Evolutionary conservation across 2,113 vertebrate species (phyloP).

Genomic region (Prionailurus bengalensis): DNA sequence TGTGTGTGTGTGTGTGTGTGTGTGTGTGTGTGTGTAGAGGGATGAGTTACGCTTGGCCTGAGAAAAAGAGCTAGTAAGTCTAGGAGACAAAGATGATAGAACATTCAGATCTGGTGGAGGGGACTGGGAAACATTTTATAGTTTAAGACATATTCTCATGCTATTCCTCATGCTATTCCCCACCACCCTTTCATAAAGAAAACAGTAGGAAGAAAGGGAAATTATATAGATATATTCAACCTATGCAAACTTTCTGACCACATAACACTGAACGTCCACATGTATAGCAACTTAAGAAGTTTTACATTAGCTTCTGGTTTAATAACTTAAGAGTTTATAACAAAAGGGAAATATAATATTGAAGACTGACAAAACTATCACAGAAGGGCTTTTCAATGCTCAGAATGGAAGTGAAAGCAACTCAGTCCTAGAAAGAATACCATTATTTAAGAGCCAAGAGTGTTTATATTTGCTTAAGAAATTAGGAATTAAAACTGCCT

Average conservation of each 20-base stretch:
- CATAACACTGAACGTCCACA: background rate
- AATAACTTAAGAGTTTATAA: background rate
- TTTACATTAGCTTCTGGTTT: background rate
- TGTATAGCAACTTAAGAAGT: background rate
- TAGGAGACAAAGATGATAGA: background rate
- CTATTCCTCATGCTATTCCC: background rate
- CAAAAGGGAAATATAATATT: background rate
- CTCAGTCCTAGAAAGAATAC: background rate
- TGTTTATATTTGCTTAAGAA: slow-evolving; percentile 30
- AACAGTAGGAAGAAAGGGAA: background rate
- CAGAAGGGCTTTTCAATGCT: background rate
- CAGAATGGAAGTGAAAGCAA: slow-evolving; percentile 14
- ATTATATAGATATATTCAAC: background rate
- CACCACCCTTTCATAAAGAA: background rate
- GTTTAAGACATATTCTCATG: background rate
- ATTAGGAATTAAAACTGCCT: slow-evolving; percentile 18
- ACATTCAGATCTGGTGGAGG: background rate
- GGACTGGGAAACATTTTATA: background rate
- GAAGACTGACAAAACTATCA: slow-evolving; percentile 14
- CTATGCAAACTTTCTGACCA: background rate
- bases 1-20: too few species aligned
- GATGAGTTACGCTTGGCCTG: background rate
- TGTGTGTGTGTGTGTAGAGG: fast-evolving
- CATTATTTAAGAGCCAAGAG: background rate
- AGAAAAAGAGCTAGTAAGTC: background rate